Evolutionary conservation across 2,888 invertebrate genomes (phyloP).

Genomic region (Nudaria mundana): DNA sequence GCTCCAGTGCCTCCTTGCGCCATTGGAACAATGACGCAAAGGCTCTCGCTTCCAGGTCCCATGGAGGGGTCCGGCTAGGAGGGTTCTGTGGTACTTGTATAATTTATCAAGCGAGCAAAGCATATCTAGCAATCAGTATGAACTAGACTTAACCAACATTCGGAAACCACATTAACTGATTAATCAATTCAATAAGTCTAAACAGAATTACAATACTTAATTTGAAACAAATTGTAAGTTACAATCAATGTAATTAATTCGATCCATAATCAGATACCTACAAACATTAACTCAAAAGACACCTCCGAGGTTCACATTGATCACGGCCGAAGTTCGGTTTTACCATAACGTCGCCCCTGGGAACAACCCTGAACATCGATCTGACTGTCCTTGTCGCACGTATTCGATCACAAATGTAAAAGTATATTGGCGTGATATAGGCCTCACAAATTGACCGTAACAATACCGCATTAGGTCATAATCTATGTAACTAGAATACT

Average conservation of each 20-base stretch:
- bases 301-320: constrained; percentile 68
- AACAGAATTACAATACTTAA: no score
- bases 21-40: no score
- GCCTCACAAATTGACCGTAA: constrained; percentile 61
- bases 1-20: no score
- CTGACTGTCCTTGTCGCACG: constrained; percentile 53
- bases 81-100: no score
- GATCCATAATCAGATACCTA: constrained; percentile 54
- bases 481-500: constrained; percentile 50
- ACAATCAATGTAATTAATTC: constrained; percentile 40
- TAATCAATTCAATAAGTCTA: no score
- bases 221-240: constrained; percentile 32
- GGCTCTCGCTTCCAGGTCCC: no score
- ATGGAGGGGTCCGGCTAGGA: no score
- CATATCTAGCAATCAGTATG: no score
- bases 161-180: no score
- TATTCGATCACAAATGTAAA: constrained; percentile 46
- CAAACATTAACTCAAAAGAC: constrained; percentile 65
- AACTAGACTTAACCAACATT: no score
- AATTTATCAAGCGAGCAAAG: no score
- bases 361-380: constrained; percentile 49
- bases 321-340: constrained; percentile 70
- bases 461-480: constrained; percentile 64
- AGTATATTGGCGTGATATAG: constrained; percentile 52
- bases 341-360: constrained; percentile 66